Conservation (phyloP, 2,113 vertebrate genomes). For the Cebidichthys violaceus region DNA sequence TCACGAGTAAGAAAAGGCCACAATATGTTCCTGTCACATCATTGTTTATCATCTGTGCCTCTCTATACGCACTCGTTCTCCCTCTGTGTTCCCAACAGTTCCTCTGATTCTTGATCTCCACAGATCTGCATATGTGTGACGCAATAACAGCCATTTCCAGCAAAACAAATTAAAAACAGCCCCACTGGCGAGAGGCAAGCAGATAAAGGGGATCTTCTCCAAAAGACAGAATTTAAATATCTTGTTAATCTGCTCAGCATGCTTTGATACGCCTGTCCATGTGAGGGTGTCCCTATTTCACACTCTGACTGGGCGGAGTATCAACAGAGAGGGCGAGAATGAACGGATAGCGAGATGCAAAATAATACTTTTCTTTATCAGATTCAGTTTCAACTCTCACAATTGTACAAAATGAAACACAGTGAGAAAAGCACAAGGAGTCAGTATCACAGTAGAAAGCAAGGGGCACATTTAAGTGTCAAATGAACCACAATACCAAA, state of each 20-base stretch:
- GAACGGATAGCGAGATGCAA: neutral
- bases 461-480: neutral
- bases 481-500: neutral
- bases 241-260: constrained; percentile 49
- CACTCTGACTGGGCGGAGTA: constrained; percentile 6
- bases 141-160: constrained; percentile 25
- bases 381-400: neutral
- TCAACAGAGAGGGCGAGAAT: neutral
- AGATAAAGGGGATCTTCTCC: constrained; percentile 43
- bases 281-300: constrained; percentile 37
- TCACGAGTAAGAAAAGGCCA: neutral
- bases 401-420: neutral
- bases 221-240: constrained; percentile 52
- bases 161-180: constrained; percentile 38
- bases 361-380: constrained; percentile 31
- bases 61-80: neutral
- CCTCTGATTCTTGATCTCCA: neutral
- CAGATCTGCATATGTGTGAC: neutral
- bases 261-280: constrained; percentile 35
- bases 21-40: constrained; percentile 19
- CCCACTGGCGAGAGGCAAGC: constrained; percentile 7
- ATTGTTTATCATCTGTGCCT: neutral
- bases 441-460: neutral
- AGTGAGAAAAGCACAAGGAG: constrained; percentile 4
- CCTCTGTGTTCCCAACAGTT: neutral